Base-by-base conservation (phyloP, 2,888 invertebrate genomes). In the Cantharis flavilabris region DNA sequence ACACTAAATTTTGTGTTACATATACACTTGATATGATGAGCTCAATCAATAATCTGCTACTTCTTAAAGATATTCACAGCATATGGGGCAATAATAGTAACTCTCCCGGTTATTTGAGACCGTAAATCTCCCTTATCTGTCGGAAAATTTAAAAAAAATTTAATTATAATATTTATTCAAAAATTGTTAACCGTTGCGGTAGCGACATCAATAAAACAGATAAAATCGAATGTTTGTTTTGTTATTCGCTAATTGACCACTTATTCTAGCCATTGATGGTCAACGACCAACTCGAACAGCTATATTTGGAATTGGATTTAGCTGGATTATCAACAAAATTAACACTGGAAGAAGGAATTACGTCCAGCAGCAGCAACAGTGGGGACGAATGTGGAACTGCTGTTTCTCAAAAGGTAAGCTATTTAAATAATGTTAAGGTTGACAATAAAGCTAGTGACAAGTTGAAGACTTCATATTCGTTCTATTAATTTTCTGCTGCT, bases 271-370 rank as follows among this genome's bases (percentile, higher is more conserved):
- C 95, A 0, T 82, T 89, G 1, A 82, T 94, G 82, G 94, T 95
- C 1, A 94, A 94, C 84, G 93, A 94, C 74, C 95, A 95, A 86
- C 86, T 96, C 20, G 90, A 89, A 62, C 94, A 94, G 83, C 87
- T 95, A 4, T 94, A 94, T 83, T 82, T 91, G 33, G 94, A 95
- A 82, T 88, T 94, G 83, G 92, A 93, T 81, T 83, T 93, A n/a
- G 91, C 92, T 81, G 93, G 92, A 0, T 89, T 91, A 7, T 89
- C 91, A 0, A 87, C 91, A 0, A 90, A 90, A 75, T 88, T 94
- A 11, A 90, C 91, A 3, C 87, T 94, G 1, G 93, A 93, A 75
- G 93, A 93, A 84, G 91, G 91, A 0, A 87, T 91, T 71, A 90
- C 91, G 4, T 92, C 91, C 65, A 92, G 91, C 3, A 90, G 90